Conservation (phyloP, 2,113 vertebrate species). For the Calyptomena viridis region DNA sequence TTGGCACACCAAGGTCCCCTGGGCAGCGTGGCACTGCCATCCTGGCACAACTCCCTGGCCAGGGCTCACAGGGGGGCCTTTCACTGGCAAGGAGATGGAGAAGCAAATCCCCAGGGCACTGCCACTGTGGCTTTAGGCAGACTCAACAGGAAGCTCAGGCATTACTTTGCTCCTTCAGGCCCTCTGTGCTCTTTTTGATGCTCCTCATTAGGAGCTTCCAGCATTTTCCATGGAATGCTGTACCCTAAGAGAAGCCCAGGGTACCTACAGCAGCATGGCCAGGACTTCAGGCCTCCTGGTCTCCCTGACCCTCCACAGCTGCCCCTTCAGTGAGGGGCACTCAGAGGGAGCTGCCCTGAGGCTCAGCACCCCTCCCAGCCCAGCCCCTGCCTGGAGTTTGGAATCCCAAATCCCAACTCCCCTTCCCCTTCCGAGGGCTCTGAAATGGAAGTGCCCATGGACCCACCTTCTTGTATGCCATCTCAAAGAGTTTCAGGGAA, state of each 20-base stretch:
- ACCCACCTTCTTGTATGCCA: constrained; percentile 97
- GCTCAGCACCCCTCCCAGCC: background rate
- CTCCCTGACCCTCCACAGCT: background rate
- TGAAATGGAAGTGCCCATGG: accelerated
- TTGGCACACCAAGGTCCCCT: background rate
- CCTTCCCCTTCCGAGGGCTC: background rate
- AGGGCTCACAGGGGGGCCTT: background rate
- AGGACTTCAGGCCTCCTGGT: background rate
- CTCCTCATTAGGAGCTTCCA: background rate
- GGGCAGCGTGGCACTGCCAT: background rate
- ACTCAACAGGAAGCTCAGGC: background rate
- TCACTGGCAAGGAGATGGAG: background rate
- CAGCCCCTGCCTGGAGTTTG: background rate
- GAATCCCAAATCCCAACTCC: background rate
- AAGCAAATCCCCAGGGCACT: background rate
- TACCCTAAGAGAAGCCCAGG: accelerated
- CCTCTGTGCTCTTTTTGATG: background rate
- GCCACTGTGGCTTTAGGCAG: background rate
- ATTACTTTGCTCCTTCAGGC: background rate
- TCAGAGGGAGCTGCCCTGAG: background rate
- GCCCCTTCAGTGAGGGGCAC: background rate
- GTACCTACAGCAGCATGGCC: background rate
- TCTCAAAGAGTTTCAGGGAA: constrained; percentile 97
- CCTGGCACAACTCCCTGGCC: background rate
- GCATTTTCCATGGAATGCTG: background rate